Evolutionary conservation across 2,888 invertebrate genomes (phyloP), one percentile per base, ranked within the genome.

Genomic region (Zelleria hepariella): DNA sequence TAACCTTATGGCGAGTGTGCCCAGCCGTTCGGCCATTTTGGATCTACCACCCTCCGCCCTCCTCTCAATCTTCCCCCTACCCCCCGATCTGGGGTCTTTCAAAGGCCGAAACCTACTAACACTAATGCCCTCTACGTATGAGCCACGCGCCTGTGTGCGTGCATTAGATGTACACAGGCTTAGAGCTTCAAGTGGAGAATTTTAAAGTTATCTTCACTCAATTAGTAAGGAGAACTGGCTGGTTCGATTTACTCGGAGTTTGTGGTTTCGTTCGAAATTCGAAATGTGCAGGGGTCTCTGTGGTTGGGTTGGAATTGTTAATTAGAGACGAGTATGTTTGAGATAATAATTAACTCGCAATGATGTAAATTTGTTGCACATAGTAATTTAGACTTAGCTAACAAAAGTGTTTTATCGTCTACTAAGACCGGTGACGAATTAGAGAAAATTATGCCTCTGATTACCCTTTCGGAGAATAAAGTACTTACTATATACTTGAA

Each of bases 51-150:
- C 73, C 74, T 73, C 68, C 27, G 77, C 82, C 73, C 83, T 84
- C 80, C 80, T 86, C 82, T 78, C 80, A 78, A 79, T 82, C 84
- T 84, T 85, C 84, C 86, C 85, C 86, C 83, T 76, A 80, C 80
- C 86, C 82, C 84, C 86, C 84, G 80, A 84, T 82, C 80, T 79
- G 86, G 86, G 85, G 86, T 79, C 81, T 82, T 81, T 82, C 70
- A 82, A 85, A 84, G 84, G 84, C 86, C 86, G 86, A 88, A 87
- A 78, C 84, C 78, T 74, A 83, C 86, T 88, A 87, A 87, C 87
- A 86, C 87, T 87, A 86, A 86, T 87, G 86, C 80, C 79, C 82
- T 80, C 76, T 77, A 78, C 75, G 77, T 77, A 79, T 72, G 69
- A 61, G 61, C 10, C 27, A 5, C 26, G 51, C 51, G 58, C 58